A percentile compares a stretch with the other conserved stretches of the same genome.
Conservation (phyloP, 2,888 invertebrate species). For the Diaperis boleti region DNA sequence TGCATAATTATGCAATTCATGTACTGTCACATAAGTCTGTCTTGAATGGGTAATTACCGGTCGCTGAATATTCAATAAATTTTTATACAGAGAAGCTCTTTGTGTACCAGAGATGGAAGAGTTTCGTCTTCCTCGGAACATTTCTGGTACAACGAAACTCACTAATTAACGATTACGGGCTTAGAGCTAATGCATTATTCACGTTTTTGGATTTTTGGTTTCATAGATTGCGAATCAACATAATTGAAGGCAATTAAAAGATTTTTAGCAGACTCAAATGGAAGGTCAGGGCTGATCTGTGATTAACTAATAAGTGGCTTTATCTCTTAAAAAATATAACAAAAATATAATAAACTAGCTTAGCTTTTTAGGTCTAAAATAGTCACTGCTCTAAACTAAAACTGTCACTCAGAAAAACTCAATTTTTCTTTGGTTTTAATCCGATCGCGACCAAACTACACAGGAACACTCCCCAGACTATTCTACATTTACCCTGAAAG, state of each 20-base stretch:
- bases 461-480: too few species aligned
- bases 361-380: too few species aligned
- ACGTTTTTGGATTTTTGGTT: constrained; percentile 7
- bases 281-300: constrained; percentile 5
- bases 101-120: constrained; percentile 1
- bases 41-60: constrained; percentile 59
- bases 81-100: constrained; percentile 17
- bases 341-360: too few species aligned
- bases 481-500: too few species aligned
- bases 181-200: constrained; percentile 3
- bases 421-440: too few species aligned
- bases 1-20: constrained; percentile 62
- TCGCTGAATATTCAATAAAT: constrained; percentile 41
- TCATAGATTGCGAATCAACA: constrained; percentile 15
- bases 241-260: constrained; percentile 2
- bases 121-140: neutral
- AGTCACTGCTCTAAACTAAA: too few species aligned
- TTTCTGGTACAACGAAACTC: constrained; percentile 11
- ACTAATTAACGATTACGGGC: constrained; percentile 1
- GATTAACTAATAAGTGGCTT: too few species aligned
- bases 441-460: too few species aligned
- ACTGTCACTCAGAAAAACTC: too few species aligned
- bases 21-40: constrained; percentile 59
- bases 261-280: constrained; percentile 4
- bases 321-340: too few species aligned